Conservation (phyloP, 2,113 vertebrate species). For the Epinephelus fuscoguttatus region DNA sequence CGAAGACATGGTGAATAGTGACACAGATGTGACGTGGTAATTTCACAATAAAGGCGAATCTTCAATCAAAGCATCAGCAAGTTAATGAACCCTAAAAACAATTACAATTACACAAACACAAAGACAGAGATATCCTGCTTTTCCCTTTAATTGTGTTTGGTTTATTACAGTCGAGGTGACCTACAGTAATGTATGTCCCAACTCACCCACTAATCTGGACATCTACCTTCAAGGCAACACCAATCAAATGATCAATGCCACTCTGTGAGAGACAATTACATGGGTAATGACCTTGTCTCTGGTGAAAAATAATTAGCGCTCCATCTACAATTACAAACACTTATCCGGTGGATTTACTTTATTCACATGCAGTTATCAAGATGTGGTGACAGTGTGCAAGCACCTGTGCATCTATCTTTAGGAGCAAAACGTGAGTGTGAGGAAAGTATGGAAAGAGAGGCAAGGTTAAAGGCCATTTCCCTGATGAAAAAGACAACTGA, state of each 20-base stretch:
- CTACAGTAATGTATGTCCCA: neutral
- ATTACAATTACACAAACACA: constrained; percentile 5
- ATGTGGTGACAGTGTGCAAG: constrained; percentile 6
- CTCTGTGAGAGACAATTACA: constrained; percentile 28
- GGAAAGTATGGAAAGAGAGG: neutral
- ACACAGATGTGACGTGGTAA: too few relatives aligned
- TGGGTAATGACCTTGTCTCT: constrained; percentile 27
- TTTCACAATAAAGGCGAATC: too few relatives aligned
- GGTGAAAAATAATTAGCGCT: constrained; percentile 39
- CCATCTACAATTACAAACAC: constrained; percentile 18
- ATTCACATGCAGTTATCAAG: constrained; percentile 21
- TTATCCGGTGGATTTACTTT: constrained; percentile 18
- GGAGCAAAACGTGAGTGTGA: neutral
- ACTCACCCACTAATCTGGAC: neutral
- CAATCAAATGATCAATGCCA: constrained; percentile 43
- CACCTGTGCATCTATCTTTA: too few relatives aligned
- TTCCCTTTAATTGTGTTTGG: constrained; percentile 8
- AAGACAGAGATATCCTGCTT: neutral
- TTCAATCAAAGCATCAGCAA: constrained; percentile 1
- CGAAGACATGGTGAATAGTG: too few relatives aligned
- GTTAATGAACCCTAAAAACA: neutral
- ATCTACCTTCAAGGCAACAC: constrained; percentile 30
- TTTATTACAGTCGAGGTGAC: constrained; percentile 34
- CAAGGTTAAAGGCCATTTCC: constrained; percentile 28
- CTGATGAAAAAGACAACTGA: constrained; percentile 19